A percentile compares a stretch with the other conserved stretches of the same genome.
phyloP scores from a whole-genome alignment of 2,888 invertebrate species.

The Chrysolina haemoptera region DNA sequence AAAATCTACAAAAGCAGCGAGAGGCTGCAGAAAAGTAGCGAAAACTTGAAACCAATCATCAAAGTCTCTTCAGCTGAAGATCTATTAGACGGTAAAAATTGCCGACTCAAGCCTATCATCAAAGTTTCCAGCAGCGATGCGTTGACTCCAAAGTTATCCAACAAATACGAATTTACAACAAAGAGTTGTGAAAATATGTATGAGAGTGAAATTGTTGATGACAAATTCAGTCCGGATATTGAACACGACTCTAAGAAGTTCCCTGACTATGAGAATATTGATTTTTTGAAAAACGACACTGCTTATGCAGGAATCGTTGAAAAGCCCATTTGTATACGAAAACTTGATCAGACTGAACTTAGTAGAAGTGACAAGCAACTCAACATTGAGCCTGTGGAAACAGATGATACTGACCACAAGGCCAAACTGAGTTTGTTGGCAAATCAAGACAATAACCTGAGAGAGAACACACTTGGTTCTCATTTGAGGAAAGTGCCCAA shows the following conservation, averaged over 20 bases:
- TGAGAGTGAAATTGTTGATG: constrained; percentile 6
- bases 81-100: constrained; percentile 48
- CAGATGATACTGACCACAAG: background rate
- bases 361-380: constrained; percentile 31
- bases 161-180: constrained; percentile 50
- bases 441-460: constrained; percentile 55
- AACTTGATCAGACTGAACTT: constrained; percentile 46
- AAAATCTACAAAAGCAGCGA: constrained; percentile 45
- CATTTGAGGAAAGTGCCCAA: constrained; percentile 66
- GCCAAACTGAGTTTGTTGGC: background rate
- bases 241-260: constrained; percentile 40
- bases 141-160: constrained; percentile 37
- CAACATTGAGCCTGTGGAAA: background rate
- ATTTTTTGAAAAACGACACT: constrained; percentile 64
- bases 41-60: constrained; percentile 58
- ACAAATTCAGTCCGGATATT: constrained; percentile 21
- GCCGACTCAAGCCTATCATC: constrained; percentile 56
- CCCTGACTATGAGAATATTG: constrained; percentile 65
- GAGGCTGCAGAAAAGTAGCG: constrained; percentile 49
- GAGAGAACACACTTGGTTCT: constrained; percentile 56
- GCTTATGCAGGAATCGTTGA: constrained; percentile 56
- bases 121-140: constrained; percentile 56
- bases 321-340: constrained; percentile 55
- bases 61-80: constrained; percentile 61
- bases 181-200: constrained; percentile 60